Percentiles rank a stretch among this genome's conserved stretches.
These are phyloP conservation scores for Holothuria leucospilota DNA, from an alignment of 53 echinoderm and acorn worm genomes.

Conservation along the genomic window DNA sequence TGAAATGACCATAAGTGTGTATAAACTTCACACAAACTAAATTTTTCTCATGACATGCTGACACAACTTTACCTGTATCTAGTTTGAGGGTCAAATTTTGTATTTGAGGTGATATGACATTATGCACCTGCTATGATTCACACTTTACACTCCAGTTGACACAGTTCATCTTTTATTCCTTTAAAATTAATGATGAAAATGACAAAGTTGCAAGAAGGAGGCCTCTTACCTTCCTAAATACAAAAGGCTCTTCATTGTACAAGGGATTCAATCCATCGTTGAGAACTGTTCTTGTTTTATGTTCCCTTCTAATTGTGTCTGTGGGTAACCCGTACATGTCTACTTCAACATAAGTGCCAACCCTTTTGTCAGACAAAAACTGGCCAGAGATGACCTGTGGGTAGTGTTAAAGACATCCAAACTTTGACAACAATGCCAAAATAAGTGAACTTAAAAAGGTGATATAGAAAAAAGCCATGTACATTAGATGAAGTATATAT, in stretches of 20 bases:
- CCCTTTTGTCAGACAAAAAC: conserved; percentile 98
- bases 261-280: conserved; percentile 97
- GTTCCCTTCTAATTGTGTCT: conserved; percentile 96
- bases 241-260: conserved; percentile 95
- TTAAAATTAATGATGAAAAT: no score
- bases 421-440: no score
- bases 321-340: conserved; percentile 99
- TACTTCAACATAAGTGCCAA: conserved; percentile 96
- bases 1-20: no score
- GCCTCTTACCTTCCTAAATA: conserved; percentile 89
- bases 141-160: no score
- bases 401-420: not conserved
- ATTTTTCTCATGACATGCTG: no score
- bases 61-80: no score
- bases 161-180: no score
- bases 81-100: no score
- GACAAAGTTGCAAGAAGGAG: no score
- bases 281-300: conserved; percentile 89
- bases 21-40: no score
- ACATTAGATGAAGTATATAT: not conserved
- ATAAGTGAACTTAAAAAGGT: not conserved
- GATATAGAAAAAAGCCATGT: not conserved
- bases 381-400: conserved; percentile 96
- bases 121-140: no score
- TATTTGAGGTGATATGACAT: no score